Conservation (phyloP, 2,888 invertebrate species). For the Terebella lapidaria region DNA sequence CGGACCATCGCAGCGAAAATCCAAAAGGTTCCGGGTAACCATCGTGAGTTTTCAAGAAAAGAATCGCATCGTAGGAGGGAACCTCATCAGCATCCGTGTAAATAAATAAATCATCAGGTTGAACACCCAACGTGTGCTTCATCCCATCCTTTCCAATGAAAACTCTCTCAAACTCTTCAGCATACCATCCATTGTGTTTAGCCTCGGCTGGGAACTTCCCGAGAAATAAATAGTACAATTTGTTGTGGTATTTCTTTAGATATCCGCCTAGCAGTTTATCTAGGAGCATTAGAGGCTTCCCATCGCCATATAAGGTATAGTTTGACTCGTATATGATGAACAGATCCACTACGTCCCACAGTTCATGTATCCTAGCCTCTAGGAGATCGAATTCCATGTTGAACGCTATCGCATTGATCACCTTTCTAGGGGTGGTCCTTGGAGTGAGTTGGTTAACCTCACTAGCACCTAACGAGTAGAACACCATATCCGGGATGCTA, state of each 20-base stretch:
- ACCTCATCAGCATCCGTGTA: constrained; percentile 61
- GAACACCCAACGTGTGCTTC: constrained; percentile 18
- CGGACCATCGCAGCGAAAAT: constrained; percentile 63
- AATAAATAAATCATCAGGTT: constrained; percentile 52
- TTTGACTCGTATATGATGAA: constrained; percentile 59
- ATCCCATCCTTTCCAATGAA: constrained; percentile 19
- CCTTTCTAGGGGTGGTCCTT: constrained; percentile 13
- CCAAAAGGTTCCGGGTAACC: constrained; percentile 62
- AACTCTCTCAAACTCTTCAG: constrained; percentile 28
- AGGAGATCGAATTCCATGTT: constrained; percentile 23
- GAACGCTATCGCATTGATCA: constrained; percentile 23
- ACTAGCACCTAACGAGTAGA: constrained; percentile 9
- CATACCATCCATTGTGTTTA: constrained; percentile 32
- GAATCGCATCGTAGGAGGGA: constrained; percentile 61
- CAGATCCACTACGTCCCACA: constrained; percentile 62
- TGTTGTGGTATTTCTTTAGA: constrained; percentile 54
- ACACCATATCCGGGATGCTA: constrained; percentile 19
- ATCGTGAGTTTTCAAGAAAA: constrained; percentile 66
- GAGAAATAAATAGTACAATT: constrained; percentile 57
- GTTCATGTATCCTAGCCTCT: constrained; percentile 60
- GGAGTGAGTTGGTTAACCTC: constrained; percentile 11
- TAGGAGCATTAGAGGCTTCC: constrained; percentile 50
- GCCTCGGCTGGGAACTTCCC: constrained; percentile 32
- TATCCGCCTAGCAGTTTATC: constrained; percentile 55
- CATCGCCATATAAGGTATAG: constrained; percentile 39